A percentile compares a stretch with the other conserved stretches of the same genome.
These are phyloP conservation scores for Branchinecta lynchi DNA, from an alignment of 1,140 invertebrate species.

Conservation along the genomic window DNA sequence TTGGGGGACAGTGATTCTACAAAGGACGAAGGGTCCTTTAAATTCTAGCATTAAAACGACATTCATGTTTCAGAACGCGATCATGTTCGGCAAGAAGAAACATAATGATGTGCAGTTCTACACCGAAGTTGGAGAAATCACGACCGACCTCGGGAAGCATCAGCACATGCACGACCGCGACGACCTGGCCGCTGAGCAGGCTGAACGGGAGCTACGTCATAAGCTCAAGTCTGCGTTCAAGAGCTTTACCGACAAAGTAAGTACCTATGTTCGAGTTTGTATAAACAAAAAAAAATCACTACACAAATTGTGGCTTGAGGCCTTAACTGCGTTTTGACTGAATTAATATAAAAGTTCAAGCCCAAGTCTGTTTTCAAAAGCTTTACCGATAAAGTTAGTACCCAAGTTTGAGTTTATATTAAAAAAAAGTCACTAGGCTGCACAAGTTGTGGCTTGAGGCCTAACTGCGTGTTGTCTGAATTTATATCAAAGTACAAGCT, in stretches of 20 bases:
- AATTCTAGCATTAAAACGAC: background rate
- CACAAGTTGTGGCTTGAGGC: too few species aligned
- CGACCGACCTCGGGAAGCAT: conserved; percentile 96
- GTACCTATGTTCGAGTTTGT: background rate
- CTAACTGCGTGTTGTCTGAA: too few species aligned
- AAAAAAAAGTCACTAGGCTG: too few species aligned
- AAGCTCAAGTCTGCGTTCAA: conserved; percentile 96
- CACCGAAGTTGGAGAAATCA: conserved; percentile 98
- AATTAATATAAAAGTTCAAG: too few species aligned
- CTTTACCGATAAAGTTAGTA: conserved; percentile 97
- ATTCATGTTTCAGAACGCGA: conserved; percentile 55
- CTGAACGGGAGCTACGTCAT: conserved; percentile 87
- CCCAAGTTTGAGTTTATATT: conserved; percentile 37
- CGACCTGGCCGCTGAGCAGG: conserved; percentile 95
- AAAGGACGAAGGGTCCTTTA: too few species aligned
- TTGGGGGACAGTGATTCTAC: too few species aligned
- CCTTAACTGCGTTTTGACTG: too few species aligned
- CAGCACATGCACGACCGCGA: conserved; percentile 99
- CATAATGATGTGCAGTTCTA: conserved; percentile 98
- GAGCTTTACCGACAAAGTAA: conserved; percentile 86
- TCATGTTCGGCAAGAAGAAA: conserved; percentile 99
- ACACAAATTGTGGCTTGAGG: too few species aligned
- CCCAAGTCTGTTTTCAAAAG: too few species aligned
- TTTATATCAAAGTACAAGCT: too few species aligned
- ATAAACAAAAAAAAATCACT: too few species aligned